A percentile compares a stretch with the other conserved stretches of the same genome.
Conservation (phyloP, 1,140 invertebrate species). For the Bombus pyrosoma region DNA sequence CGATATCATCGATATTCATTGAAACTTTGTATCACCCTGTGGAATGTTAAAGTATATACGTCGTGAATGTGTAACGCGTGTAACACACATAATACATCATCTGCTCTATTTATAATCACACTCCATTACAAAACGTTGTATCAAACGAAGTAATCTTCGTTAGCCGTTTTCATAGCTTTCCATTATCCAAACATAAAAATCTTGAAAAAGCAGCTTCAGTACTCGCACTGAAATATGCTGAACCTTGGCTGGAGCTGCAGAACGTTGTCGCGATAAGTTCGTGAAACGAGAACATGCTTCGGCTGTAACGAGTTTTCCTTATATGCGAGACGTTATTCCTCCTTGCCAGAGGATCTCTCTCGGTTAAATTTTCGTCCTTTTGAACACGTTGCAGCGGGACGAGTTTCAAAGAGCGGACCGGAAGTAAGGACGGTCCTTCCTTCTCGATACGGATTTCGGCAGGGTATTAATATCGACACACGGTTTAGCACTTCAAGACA, state of each 20-base stretch:
- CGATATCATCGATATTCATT: too few species aligned
- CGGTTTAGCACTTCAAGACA: conserved; percentile 46
- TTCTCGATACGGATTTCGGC: conserved; percentile 12
- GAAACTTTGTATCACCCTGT: too few species aligned
- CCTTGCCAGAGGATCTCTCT: conserved; percentile 37
- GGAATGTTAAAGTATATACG: too few species aligned
- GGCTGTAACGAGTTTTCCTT: conserved; percentile 58
- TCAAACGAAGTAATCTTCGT: not conserved
- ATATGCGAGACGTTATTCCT: conserved; percentile 45
- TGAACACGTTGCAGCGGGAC: not conserved
- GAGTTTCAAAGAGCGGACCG: not conserved
- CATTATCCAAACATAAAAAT: not conserved
- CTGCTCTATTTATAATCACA: not conserved
- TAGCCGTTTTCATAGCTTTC: not conserved
- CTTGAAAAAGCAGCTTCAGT: not conserved
- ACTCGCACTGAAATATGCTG: not conserved
- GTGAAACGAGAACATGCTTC: conserved; percentile 33
- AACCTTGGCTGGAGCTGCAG: not conserved
- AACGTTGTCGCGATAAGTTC: conserved; percentile 27
- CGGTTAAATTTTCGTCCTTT: conserved; percentile 17
- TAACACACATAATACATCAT: not conserved
- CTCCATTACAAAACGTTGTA: not conserved
- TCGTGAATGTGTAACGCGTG: too few species aligned
- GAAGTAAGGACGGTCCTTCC: conserved; percentile 26
- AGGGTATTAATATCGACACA: conserved; percentile 60